Conservation (phyloP, 2,797 vertebrate species). For the Falco biarmicus region DNA sequence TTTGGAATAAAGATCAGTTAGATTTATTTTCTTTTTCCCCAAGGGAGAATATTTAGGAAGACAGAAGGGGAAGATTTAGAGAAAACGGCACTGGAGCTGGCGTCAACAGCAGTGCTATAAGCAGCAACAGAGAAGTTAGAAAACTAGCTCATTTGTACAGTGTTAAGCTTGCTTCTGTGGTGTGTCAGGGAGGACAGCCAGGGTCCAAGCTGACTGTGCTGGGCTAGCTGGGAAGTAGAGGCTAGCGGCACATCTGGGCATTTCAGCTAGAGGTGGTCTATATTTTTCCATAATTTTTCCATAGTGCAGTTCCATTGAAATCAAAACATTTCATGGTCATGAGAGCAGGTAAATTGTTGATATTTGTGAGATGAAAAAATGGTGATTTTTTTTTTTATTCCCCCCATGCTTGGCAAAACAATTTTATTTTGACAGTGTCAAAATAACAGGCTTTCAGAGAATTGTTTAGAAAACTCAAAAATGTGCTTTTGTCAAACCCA, state of each 20-base stretch:
- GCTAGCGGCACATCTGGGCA: fast-evolving
- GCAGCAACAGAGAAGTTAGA: neutral
- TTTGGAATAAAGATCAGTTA: neutral
- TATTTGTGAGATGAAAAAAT: neutral
- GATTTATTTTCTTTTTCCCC: no score
- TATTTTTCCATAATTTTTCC: fast-evolving
- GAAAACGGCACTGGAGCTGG: neutral
- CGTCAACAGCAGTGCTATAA: neutral
- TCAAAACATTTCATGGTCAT: neutral
- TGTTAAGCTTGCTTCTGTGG: neutral
- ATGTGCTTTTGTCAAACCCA: conserved; percentile 21
- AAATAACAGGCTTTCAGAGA: conserved; percentile 3
- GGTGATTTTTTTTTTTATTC: neutral
- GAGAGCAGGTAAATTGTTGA: neutral
- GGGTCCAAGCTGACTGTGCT: neutral
- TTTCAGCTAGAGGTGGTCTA: neutral
- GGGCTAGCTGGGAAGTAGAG: neutral
- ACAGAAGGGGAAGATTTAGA: neutral
- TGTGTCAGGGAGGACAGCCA: neutral
- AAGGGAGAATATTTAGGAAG: neutral
- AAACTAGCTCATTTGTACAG: neutral
- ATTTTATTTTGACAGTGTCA: conserved; percentile 11
- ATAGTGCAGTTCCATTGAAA: neutral
- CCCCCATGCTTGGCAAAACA: neutral
- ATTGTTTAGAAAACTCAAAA: conserved; percentile 26